Evolutionary conservation across 2,888 invertebrate species (phyloP).

Genomic region (Spicauda simplicius): DNA sequence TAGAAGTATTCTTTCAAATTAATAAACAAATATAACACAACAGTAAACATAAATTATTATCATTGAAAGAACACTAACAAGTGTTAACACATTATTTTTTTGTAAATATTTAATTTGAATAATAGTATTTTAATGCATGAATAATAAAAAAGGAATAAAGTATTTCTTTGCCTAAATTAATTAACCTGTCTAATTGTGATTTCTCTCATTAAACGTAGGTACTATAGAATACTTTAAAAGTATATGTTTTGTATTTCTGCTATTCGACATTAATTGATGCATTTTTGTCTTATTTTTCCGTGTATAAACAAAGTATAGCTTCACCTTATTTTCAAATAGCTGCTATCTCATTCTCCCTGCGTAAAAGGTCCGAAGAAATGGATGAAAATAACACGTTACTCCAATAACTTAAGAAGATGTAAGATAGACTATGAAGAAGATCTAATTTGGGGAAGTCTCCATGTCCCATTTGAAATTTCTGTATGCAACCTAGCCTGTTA

Average conservation of each 20-base stretch:
- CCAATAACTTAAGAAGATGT: neutral
- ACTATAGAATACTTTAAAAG: neutral
- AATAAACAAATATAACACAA: too few relatives aligned
- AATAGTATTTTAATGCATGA: neutral
- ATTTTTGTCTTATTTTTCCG: neutral
- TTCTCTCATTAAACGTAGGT: neutral
- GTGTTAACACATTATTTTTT: too few relatives aligned
- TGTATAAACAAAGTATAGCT: neutral
- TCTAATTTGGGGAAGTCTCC: neutral
- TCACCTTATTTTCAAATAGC: neutral
- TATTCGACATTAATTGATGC: neutral
- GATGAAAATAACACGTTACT: constrained; percentile 1
- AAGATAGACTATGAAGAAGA: neutral
- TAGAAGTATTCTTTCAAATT: too few relatives aligned
- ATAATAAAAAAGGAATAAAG: neutral
- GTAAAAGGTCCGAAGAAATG: constrained; percentile 1
- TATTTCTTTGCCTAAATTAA: too few relatives aligned
- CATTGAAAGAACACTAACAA: too few relatives aligned
- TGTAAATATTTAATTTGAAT: too few relatives aligned
- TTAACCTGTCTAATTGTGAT: too few relatives aligned
- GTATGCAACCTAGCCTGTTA: neutral
- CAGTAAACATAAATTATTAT: too few relatives aligned
- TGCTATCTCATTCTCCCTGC: neutral
- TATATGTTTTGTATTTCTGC: neutral
- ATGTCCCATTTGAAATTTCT: neutral